Percentiles rank a stretch among this genome's conserved stretches.
phyloP scores from a whole-genome alignment of 2,888 invertebrate genomes.

The Anodontia alba region DNA sequence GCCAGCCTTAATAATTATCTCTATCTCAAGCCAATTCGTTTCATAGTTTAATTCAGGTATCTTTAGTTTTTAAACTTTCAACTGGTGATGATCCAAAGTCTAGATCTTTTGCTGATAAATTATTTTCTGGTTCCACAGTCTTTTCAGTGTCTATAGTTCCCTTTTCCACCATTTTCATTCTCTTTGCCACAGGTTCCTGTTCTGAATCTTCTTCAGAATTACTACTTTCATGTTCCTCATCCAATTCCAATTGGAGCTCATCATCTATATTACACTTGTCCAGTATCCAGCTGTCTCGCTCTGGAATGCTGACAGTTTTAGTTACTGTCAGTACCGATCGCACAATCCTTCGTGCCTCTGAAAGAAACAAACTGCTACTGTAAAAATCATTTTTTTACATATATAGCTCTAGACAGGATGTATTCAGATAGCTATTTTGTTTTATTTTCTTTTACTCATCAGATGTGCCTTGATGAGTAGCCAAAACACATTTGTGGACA shows the following conservation, averaged over 20 bases:
- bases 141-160: not conserved
- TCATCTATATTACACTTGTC: slow-evolving; percentile 22
- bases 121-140: not conserved
- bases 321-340: slow-evolving; percentile 42
- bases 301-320: slow-evolving; percentile 28
- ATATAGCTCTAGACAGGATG: no score
- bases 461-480: no score
- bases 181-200: not conserved
- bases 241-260: not conserved
- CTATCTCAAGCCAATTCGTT: no score
- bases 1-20: no score
- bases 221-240: not conserved
- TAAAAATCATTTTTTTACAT: no score
- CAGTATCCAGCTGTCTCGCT: not conserved
- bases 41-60: no score
- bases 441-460: no score
- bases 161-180: not conserved
- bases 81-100: not conserved
- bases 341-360: slow-evolving; percentile 33
- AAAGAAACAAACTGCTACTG: not conserved
- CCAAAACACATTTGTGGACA: no score
- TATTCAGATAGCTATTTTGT: no score
- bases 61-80: not conserved
- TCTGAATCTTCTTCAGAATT: not conserved
- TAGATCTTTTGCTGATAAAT: not conserved